These are phyloP conservation scores for Bradypus variegatus DNA, from an alignment of 2,797 vertebrate genomes.

Conservation along the genomic window DNA sequence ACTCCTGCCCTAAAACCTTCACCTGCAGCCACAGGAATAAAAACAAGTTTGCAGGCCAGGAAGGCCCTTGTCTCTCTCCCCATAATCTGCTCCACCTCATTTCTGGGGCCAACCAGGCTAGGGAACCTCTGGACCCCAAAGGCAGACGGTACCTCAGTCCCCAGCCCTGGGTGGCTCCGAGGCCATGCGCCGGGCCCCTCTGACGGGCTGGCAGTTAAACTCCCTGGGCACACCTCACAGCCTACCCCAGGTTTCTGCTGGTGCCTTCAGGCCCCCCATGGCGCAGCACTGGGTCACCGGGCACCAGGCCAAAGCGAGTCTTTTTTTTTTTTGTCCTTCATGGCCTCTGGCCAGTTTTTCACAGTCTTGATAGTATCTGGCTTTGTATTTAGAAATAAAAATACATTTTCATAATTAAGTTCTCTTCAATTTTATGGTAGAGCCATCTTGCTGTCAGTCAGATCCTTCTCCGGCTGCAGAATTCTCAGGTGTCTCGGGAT, in stretches of 20 bases:
- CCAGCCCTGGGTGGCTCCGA: neutral
- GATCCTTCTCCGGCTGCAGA: neutral
- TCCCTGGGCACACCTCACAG: neutral
- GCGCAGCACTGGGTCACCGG: neutral
- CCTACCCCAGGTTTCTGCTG: neutral
- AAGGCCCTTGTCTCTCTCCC: neutral
- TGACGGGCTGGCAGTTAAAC: neutral
- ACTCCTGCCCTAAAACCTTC: neutral
- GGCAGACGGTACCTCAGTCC: neutral
- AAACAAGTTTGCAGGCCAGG: neutral
- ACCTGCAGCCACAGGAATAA: neutral
- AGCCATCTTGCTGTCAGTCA: neutral
- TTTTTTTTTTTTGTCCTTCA: neutral
- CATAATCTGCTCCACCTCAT: neutral
- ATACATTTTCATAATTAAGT: constrained; percentile 40
- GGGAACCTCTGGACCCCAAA: neutral
- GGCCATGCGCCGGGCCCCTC: neutral
- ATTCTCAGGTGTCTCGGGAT: neutral
- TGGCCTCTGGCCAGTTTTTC: constrained; percentile 37
- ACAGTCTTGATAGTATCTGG: constrained; percentile 8
- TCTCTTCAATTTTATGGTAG: constrained; percentile 22
- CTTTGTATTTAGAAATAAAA: constrained; percentile 66
- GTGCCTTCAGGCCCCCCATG: neutral
- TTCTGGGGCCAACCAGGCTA: neutral
- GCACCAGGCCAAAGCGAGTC: neutral